phyloP scores from a whole-genome alignment of 2,888 invertebrate genomes.

The Mesochorus sp. region DNA sequence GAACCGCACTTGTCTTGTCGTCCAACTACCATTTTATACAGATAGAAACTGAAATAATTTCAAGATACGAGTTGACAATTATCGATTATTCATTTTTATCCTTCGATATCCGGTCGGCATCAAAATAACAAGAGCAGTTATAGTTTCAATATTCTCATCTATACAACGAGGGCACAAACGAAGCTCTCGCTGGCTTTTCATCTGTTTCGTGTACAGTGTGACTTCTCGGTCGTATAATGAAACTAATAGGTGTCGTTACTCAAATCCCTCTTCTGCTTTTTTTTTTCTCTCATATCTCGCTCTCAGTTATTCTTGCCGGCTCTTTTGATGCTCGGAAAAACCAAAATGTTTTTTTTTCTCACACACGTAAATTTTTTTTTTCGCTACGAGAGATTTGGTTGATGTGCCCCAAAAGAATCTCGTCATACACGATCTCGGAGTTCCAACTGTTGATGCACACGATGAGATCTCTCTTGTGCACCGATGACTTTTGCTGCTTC shows the following conservation, averaged over 20 bases:
- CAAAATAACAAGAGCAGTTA: background rate
- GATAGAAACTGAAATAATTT: too few relatives aligned
- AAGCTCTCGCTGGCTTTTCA: background rate
- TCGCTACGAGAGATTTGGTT: constrained; percentile 9
- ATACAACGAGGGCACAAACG: background rate
- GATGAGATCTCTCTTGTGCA: constrained; percentile 37
- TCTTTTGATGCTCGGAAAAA: background rate
- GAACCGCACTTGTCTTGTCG: too few relatives aligned
- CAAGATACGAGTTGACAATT: background rate
- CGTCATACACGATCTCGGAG: constrained; percentile 2
- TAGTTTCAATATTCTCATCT: background rate
- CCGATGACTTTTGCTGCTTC: constrained; percentile 42
- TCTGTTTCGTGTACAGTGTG: background rate
- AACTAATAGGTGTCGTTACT: background rate
- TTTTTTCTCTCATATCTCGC: background rate
- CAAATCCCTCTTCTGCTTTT: background rate
- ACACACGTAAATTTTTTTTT: background rate
- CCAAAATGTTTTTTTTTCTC: too few relatives aligned
- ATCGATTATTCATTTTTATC: background rate
- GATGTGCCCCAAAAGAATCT: background rate
- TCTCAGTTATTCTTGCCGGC: too few relatives aligned
- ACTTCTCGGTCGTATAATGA: background rate
- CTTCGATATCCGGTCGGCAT: background rate
- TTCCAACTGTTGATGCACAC: constrained; percentile 40
- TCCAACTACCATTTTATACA: too few relatives aligned